Evolutionary conservation across 1,140 invertebrate genomes (phyloP).

Genomic region (Heliconius hermathena): DNA sequence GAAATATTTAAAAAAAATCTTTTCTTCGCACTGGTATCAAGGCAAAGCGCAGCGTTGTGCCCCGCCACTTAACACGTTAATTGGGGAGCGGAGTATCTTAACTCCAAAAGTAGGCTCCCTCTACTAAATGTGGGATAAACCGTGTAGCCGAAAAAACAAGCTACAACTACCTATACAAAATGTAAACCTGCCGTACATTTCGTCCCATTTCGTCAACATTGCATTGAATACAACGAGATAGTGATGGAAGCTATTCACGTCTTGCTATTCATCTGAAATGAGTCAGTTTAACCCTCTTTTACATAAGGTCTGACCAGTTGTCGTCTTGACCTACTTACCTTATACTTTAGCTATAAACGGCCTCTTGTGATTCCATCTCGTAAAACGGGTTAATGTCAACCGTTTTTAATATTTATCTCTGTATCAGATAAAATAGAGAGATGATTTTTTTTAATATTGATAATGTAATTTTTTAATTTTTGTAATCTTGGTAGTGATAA

Average conservation of each 20-base stretch:
- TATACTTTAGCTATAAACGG: slow-evolving; percentile 30
- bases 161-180: neutral
- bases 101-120: too few species aligned
- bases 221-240: neutral
- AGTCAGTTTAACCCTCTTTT: slow-evolving; percentile 35
- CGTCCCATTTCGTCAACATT: slow-evolving; percentile 1
- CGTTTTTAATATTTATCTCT: slow-evolving; percentile 18
- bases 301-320: slow-evolving; percentile 30
- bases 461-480: neutral
- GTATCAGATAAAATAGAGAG: neutral
- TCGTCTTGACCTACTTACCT: slow-evolving; percentile 37
- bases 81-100: too few species aligned
- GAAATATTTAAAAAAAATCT: too few species aligned
- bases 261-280: slow-evolving; percentile 15
- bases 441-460: too few species aligned
- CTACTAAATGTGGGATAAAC: too few species aligned
- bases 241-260: slow-evolving; percentile 4
- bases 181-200: neutral
- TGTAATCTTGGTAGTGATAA: neutral
- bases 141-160: too few species aligned
- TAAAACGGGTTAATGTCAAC: slow-evolving; percentile 30
- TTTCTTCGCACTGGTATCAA: too few species aligned
- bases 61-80: too few species aligned
- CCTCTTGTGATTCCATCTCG: slow-evolving; percentile 26
- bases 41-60: too few species aligned